Percentiles rank a stretch among this genome's conserved stretches.
Conservation (phyloP, 2,888 invertebrate species). For the Bellardia bayeri region DNA sequence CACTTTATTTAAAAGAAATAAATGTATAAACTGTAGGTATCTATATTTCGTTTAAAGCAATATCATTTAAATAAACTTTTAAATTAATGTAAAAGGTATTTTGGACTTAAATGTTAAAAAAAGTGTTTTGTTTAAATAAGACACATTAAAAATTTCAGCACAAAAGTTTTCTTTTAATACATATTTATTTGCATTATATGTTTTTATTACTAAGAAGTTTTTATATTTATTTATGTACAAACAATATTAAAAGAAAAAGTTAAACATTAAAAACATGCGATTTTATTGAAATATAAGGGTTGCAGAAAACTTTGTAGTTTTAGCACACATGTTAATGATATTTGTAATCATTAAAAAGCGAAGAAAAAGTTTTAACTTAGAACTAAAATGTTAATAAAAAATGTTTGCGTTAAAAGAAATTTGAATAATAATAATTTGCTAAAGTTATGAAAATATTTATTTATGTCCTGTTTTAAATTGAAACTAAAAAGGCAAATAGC, state of each 20-base stretch:
- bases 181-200: background rate
- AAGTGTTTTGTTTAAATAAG: background rate
- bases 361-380: conserved; percentile 8
- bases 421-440: too few species aligned
- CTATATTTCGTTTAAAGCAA: too few species aligned
- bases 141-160: background rate
- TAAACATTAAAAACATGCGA: conserved; percentile 9
- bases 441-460: too few species aligned
- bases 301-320: conserved; percentile 31
- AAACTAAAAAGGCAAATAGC: too few species aligned
- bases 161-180: background rate
- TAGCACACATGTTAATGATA: conserved; percentile 20
- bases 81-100: background rate
- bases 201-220: background rate
- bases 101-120: background rate
- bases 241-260: background rate
- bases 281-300: conserved; percentile 24
- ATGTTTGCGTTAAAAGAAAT: too few species aligned
- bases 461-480: too few species aligned
- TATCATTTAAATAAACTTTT: background rate
- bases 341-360: background rate
- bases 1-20: too few species aligned
- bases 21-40: too few species aligned
- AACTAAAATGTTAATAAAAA: background rate
- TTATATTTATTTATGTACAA: background rate